Evolutionary conservation across 2,888 invertebrate species (phyloP).

Genomic region (Clostera curtula): DNA sequence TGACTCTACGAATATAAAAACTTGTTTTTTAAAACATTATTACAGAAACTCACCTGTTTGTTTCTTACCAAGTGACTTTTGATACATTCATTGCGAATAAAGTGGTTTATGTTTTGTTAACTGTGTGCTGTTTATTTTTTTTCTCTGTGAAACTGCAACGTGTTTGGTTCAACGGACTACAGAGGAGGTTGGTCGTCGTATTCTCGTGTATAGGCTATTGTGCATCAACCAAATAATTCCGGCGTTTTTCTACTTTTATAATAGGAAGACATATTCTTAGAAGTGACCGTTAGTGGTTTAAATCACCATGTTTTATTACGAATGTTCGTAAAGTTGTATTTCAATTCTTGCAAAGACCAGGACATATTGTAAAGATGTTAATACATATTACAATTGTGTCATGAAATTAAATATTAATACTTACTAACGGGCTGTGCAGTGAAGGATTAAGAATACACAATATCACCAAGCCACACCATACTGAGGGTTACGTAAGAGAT

Average conservation of each 20-base stretch:
- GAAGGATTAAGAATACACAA: too few species aligned
- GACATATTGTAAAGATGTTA: too few species aligned
- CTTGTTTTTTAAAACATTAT: conserved; percentile 42
- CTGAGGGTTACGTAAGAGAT: too few species aligned
- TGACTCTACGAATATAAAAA: conserved; percentile 53
- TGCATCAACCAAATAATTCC: conserved; percentile 52
- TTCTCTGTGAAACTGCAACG: conserved; percentile 68
- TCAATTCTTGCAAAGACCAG: too few species aligned
- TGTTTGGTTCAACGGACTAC: conserved; percentile 74
- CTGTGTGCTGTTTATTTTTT: conserved; percentile 57
- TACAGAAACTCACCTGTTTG: conserved; percentile 27
- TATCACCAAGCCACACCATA: too few species aligned
- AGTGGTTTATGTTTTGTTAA: conserved; percentile 41
- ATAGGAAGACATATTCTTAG: conserved; percentile 6
- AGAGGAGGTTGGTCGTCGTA: conserved; percentile 66
- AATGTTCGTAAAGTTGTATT: too few species aligned
- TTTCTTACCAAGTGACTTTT: conserved; percentile 24
- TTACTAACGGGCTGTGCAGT: too few species aligned
- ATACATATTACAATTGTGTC: too few species aligned
- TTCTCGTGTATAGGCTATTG: conserved; percentile 56
- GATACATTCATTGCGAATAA: conserved; percentile 29
- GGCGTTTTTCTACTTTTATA: conserved; percentile 35
- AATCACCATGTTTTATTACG: too few species aligned
- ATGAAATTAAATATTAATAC: too few species aligned
- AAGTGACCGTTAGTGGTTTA: background rate